These are phyloP conservation scores for Platysternon megacephalum DNA, from an alignment of 2,113 vertebrate genomes.

Conservation along the genomic window DNA sequence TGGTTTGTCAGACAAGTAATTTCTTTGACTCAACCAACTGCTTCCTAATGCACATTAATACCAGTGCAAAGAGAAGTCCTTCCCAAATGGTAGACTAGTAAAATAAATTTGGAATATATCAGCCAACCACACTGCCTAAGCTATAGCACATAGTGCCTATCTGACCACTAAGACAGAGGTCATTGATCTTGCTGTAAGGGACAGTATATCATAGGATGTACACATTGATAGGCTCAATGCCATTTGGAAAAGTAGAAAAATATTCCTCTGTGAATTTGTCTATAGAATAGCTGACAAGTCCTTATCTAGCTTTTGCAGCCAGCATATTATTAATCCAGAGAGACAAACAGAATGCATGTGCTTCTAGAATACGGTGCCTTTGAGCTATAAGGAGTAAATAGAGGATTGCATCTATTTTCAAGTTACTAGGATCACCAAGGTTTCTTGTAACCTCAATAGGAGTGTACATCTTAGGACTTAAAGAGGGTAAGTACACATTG, in stretches of 20 bases:
- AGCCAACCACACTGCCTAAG: neutral
- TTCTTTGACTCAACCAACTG: neutral
- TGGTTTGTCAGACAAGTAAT: neutral
- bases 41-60: neutral
- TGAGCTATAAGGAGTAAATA: neutral
- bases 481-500: neutral
- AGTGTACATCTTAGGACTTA: rapidly evolving
- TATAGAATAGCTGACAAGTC: conserved; percentile 41
- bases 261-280: conserved; percentile 52
- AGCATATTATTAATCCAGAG: conserved; percentile 28
- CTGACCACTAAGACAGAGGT: conserved; percentile 40
- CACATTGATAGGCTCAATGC: conserved; percentile 41
- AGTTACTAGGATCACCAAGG: neutral
- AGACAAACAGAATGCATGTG: neutral
- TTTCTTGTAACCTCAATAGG: neutral
- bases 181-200: conserved; percentile 63
- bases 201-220: conserved; percentile 59
- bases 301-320: conserved; percentile 67
- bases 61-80: neutral
- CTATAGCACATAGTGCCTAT: conserved; percentile 12
- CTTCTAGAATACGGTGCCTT: neutral
- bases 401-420: neutral
- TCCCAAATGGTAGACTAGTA: neutral
- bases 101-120: neutral
- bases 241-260: conserved; percentile 23